These are phyloP conservation scores for Alentia gelatinosa DNA, from an alignment of 2,888 invertebrate species.

Conservation along the genomic window DNA sequence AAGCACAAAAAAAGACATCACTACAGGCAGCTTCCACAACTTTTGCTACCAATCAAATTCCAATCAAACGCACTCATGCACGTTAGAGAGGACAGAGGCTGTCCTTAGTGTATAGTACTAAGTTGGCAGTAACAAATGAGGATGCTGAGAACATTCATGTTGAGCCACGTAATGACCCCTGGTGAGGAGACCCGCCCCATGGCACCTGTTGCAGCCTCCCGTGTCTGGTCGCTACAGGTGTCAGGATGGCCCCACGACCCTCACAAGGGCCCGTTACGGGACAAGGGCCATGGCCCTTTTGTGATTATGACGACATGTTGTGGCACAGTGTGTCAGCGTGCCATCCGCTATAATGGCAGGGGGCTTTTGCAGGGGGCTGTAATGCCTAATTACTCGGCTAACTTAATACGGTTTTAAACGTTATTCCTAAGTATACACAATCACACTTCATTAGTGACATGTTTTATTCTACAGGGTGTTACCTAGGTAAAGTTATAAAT, in stretches of 20 bases:
- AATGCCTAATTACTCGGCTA: too few relatives aligned
- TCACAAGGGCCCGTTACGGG: neutral
- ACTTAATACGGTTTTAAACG: too few relatives aligned
- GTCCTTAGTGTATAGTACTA: neutral
- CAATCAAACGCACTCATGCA: conserved; percentile 17
- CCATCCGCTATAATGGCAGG: too few relatives aligned
- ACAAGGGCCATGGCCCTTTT: neutral
- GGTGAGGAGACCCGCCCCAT: neutral
- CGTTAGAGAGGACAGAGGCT: neutral
- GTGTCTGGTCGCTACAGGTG: neutral
- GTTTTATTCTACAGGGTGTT: too few relatives aligned
- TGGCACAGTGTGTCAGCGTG: too few relatives aligned
- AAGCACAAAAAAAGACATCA: too few relatives aligned
- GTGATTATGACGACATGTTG: neutral
- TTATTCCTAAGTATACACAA: too few relatives aligned
- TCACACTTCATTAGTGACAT: too few relatives aligned
- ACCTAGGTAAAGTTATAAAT: too few relatives aligned
- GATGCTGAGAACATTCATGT: neutral
- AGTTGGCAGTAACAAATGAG: neutral
- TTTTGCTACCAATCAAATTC: neutral
- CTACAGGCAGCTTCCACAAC: neutral
- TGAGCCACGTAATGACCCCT: neutral
- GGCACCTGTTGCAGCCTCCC: neutral
- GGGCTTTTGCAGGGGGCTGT: too few relatives aligned
- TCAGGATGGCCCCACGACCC: neutral